Percentiles rank a stretch among this genome's conserved stretches.
phyloP scores from a whole-genome alignment of 1,140 invertebrate species.

The Venturia canescens region DNA sequence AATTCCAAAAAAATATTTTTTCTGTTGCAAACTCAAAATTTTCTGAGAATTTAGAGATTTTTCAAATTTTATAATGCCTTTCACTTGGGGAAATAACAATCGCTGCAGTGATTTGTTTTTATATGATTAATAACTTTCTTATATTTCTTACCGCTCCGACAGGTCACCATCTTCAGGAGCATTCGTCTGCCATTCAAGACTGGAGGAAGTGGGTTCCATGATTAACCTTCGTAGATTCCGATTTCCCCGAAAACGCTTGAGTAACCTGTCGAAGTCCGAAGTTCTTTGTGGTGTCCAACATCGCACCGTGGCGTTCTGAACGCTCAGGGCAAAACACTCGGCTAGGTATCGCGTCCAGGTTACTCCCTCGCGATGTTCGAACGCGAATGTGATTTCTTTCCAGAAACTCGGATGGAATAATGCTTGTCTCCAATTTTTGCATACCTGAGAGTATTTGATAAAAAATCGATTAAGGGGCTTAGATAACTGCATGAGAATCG shows the following conservation, averaged over 20 bases:
- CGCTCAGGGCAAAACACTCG: constrained; percentile 70
- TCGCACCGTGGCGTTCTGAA: constrained; percentile 71
- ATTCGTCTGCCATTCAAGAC: constrained; percentile 62
- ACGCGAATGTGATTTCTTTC: constrained; percentile 75
- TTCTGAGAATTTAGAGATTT: too few relatives aligned
- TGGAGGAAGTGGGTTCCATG: constrained; percentile 68
- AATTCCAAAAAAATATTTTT: too few relatives aligned
- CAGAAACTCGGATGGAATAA: constrained; percentile 81
- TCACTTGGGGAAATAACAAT: too few relatives aligned
- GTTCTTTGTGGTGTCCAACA: constrained; percentile 63
- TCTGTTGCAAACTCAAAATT: too few relatives aligned
- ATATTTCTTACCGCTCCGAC: constrained; percentile 56
- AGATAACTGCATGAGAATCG: too few relatives aligned
- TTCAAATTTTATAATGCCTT: too few relatives aligned
- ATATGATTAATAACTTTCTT: too few relatives aligned
- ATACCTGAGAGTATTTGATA: constrained; percentile 67
- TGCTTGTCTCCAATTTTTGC: constrained; percentile 80
- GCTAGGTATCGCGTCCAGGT: constrained; percentile 70
- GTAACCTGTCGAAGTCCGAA: constrained; percentile 63
- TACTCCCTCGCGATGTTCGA: constrained; percentile 71
- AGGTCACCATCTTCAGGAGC: constrained; percentile 55
- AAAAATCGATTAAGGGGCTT: background rate
- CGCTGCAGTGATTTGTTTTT: too few relatives aligned
- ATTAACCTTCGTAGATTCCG: constrained; percentile 70
- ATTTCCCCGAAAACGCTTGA: constrained; percentile 69